Conservation (phyloP, 2,797 vertebrate species). For the Sternarchorhynchus goeldii region DNA sequence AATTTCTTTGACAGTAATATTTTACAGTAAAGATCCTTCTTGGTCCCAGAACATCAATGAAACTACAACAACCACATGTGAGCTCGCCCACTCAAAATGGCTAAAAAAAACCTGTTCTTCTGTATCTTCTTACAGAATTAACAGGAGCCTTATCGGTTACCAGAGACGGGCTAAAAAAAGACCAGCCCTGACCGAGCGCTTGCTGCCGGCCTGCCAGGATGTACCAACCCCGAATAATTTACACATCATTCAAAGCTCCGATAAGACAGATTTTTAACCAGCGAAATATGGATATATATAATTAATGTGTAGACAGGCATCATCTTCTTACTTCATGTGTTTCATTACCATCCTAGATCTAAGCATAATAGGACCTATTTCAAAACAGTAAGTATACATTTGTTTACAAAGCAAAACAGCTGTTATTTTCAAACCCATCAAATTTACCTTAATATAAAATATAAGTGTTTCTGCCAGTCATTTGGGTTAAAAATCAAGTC, state of each 20-base stretch:
- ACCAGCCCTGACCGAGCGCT: slow-evolving; percentile 36
- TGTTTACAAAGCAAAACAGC: no score
- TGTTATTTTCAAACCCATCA: no score
- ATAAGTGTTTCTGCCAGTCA: no score
- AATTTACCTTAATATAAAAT: no score
- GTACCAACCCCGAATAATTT: slow-evolving; percentile 56
- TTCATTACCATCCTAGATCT: no score
- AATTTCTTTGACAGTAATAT: neutral
- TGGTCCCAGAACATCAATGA: neutral
- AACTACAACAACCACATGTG: neutral
- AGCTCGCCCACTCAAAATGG: slow-evolving; percentile 2
- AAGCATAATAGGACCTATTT: no score
- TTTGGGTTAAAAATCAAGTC: neutral
- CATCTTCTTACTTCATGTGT: no score
- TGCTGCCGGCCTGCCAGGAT: slow-evolving; percentile 48
- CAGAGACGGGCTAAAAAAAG: slow-evolving; percentile 51
- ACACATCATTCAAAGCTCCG: slow-evolving; percentile 48
- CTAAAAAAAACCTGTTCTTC: slow-evolving; percentile 37
- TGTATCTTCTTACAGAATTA: slow-evolving; percentile 43
- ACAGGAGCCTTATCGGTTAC: slow-evolving; percentile 51
- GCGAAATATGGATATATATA: neutral
- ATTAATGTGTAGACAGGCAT: neutral
- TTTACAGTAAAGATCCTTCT: neutral
- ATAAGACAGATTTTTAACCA: neutral
- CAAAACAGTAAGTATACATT: no score